These are phyloP conservation scores for Xylocampa areola DNA, from an alignment of 2,888 invertebrate genomes.

Conservation along the genomic window DNA sequence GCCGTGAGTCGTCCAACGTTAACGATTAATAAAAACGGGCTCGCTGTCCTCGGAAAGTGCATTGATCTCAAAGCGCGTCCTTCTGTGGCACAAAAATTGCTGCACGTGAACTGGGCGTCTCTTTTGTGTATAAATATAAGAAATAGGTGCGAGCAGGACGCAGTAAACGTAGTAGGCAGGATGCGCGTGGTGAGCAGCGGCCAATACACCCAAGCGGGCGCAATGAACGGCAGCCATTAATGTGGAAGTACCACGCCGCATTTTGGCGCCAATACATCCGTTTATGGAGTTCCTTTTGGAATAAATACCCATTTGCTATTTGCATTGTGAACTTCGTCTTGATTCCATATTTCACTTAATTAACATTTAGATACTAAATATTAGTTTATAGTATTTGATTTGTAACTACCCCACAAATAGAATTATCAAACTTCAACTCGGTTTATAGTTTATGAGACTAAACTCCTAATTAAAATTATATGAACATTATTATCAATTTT, in stretches of 20 bases:
- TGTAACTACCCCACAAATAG: background rate
- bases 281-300: constrained; percentile 26
- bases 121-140: constrained; percentile 72
- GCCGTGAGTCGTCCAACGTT: constrained; percentile 66
- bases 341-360: constrained; percentile 9
- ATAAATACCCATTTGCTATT: constrained; percentile 21
- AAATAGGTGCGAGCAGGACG: constrained; percentile 78
- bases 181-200: constrained; percentile 86
- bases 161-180: constrained; percentile 84
- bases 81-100: constrained; percentile 87
- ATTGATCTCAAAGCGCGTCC: constrained; percentile 88
- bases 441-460: too few relatives aligned
- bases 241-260: constrained; percentile 80
- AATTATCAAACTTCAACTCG: too few relatives aligned
- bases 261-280: constrained; percentile 84
- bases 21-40: constrained; percentile 85
- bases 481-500: background rate
- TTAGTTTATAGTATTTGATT: background rate
- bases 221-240: constrained; percentile 87
- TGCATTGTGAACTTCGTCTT: constrained; percentile 27
- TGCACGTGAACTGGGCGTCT: constrained; percentile 84
- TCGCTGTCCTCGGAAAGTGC: constrained; percentile 88
- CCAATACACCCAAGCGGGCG: constrained; percentile 88
- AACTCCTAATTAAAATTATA: too few relatives aligned
- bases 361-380: background rate